These are phyloP conservation scores for Trichonephila clavata DNA, from an alignment of 1,140 invertebrate genomes.

Conservation along the genomic window DNA sequence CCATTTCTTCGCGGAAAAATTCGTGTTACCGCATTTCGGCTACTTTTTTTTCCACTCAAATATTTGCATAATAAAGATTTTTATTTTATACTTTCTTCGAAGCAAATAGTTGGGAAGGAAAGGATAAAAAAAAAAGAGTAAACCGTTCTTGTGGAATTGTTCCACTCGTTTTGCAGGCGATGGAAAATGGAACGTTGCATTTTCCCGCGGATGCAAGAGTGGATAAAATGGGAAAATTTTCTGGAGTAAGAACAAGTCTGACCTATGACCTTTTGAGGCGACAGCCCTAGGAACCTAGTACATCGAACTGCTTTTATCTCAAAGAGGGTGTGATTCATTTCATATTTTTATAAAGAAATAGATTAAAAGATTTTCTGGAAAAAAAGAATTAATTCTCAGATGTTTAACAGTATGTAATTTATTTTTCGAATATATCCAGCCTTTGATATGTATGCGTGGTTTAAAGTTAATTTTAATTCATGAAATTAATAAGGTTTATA, in stretches of 20 bases:
- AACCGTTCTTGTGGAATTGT: not conserved
- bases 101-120: not conserved
- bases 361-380: no score
- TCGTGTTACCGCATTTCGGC: not conserved
- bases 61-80: constrained; percentile 24
- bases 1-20: no score
- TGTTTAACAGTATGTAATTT: no score
- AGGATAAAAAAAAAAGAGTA: not conserved
- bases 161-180: not conserved
- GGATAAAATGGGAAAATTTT: not conserved
- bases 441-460: no score
- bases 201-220: not conserved
- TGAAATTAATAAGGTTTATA: no score
- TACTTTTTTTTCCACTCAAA: not conserved
- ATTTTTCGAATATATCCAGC: no score
- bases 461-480: no score
- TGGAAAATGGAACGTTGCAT: not conserved
- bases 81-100: not conserved
- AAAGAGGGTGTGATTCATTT: not conserved
- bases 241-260: not conserved
- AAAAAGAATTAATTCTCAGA: no score
- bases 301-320: not conserved
- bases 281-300: not conserved
- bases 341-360: not conserved
- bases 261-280: not conserved